Evolutionary conservation across 2,797 vertebrate species (phyloP).

Genomic region (Rallus crepitans): DNA sequence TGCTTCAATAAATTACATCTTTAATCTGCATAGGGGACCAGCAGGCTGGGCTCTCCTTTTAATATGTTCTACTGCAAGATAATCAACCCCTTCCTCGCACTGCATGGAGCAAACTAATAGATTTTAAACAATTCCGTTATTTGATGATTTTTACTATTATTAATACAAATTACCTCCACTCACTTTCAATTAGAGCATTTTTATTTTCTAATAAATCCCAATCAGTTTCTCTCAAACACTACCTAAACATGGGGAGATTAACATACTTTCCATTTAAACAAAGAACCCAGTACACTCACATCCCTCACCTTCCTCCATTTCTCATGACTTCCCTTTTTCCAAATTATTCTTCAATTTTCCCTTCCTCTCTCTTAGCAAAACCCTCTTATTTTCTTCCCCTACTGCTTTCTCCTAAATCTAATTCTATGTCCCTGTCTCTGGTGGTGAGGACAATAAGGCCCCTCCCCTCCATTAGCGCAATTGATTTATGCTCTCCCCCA

Average conservation of each 20-base stretch:
- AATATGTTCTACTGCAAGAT: constrained; percentile 36
- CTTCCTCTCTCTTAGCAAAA: not conserved
- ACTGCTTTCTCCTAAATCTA: not conserved
- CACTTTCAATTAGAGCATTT: constrained; percentile 74
- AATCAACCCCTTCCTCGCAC: constrained; percentile 64
- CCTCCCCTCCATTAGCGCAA: not conserved
- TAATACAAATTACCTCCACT: constrained; percentile 76
- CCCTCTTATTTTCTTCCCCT: not conserved
- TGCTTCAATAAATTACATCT: constrained; percentile 72
- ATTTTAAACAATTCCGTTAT: constrained; percentile 67
- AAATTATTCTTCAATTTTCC: not conserved
- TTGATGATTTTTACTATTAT: constrained; percentile 74
- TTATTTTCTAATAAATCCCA: constrained; percentile 78
- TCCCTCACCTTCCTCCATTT: not conserved
- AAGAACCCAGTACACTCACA: not conserved
- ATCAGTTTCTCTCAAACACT: constrained; percentile 61
- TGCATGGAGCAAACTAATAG: constrained; percentile 61
- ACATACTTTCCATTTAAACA: not conserved
- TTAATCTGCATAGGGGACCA: constrained; percentile 64
- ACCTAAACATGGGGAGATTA: constrained; percentile 32
- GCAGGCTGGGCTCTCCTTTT: constrained; percentile 31
- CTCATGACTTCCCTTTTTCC: not conserved
- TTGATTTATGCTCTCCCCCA: not conserved
- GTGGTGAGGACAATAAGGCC: not conserved
- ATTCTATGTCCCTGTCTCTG: not conserved